Evolutionary conservation across 2,113 vertebrate genomes (phyloP).

Genomic region (Elaphurus davidianus): DNA sequence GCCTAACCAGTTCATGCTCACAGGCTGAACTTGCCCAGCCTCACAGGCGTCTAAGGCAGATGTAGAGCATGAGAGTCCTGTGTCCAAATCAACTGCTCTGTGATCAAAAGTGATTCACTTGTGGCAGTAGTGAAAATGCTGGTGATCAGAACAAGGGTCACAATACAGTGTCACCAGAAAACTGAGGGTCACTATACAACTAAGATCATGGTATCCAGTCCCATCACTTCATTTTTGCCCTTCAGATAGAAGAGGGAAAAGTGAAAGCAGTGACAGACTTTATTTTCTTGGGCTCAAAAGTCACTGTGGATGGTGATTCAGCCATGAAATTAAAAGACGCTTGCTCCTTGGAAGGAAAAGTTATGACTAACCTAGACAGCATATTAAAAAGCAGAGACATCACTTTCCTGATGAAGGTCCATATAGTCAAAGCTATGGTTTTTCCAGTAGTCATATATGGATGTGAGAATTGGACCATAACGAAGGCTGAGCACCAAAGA

Average conservation of each 20-base stretch:
- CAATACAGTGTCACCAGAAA: not conserved
- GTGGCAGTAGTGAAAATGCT: not conserved
- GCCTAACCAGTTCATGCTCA: not conserved
- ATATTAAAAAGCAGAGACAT: not conserved
- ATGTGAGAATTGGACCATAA: not conserved
- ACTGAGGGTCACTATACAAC: not conserved
- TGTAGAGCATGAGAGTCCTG: not conserved
- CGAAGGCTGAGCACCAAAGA: not conserved
- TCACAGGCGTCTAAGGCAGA: not conserved
- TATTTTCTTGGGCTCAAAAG: not conserved
- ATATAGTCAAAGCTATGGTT: not conserved
- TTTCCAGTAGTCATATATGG: not conserved
- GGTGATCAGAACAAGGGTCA: not conserved
- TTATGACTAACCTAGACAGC: not conserved
- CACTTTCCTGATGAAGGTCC: not conserved
- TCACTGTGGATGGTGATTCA: not conserved
- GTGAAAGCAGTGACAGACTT: not conserved
- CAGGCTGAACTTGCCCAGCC: not conserved
- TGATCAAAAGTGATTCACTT: not conserved
- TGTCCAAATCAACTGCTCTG: rapidly evolving
- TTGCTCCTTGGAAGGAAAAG: not conserved
- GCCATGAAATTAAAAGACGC: not conserved
- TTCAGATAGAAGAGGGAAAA: not conserved
- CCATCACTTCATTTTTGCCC: not conserved
- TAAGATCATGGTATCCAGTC: not conserved